Evolutionary conservation across 1,140 invertebrate genomes (phyloP).

Genomic region (Conus ventricosus): DNA sequence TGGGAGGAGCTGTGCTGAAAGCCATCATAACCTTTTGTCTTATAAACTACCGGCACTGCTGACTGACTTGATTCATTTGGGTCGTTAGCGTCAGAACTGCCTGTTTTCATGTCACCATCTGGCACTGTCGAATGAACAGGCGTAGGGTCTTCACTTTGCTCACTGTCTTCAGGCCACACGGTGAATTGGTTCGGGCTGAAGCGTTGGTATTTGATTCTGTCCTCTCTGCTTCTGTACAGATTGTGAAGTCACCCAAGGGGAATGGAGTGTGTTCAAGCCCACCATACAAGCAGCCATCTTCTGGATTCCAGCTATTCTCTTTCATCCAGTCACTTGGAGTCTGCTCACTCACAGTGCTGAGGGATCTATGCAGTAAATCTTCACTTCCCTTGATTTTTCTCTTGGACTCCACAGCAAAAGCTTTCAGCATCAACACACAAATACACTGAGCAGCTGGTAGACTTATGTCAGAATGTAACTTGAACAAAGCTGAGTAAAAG

Average conservation of each 20-base stretch:
- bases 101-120: not conserved
- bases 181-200: not conserved
- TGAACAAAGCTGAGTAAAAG: not conserved
- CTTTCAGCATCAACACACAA: not conserved
- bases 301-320: not conserved
- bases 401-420: not conserved
- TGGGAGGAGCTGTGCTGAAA: not conserved
- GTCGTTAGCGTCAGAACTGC: not conserved
- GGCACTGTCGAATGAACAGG: not conserved
- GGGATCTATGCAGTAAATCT: not conserved
- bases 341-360: too few species aligned
- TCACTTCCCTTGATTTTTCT: not conserved
- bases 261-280: not conserved
- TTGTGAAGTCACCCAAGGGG: not conserved
- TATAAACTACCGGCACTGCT: not conserved
- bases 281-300: not conserved
- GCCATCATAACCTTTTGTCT: not conserved
- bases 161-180: not conserved
- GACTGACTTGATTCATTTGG: not conserved
- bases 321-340: not conserved
- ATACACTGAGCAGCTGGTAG: not conserved
- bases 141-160: not conserved
- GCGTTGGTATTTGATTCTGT: not conserved
- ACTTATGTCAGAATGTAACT: not conserved
- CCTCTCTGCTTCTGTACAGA: not conserved